Evolutionary conservation across 1,140 invertebrate species (phyloP).

Genomic region (Rhynchophorus ferrugineus): DNA sequence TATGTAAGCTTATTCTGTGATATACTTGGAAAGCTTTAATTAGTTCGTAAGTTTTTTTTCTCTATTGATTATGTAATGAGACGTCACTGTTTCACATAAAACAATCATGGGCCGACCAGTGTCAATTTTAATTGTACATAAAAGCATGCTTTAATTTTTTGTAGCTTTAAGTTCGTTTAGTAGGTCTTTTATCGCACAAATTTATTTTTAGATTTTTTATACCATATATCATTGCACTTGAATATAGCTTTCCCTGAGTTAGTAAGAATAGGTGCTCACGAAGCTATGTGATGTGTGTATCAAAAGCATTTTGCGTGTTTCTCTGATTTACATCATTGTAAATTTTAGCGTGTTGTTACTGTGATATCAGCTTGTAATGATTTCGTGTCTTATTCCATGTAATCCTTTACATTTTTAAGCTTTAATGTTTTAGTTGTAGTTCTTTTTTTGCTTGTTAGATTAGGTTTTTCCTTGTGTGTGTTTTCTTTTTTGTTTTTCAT

Average conservation of each 20-base stretch:
- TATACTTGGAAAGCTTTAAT: slow-evolving; percentile 21
- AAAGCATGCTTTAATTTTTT: slow-evolving; percentile 26
- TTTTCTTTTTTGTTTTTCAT: slow-evolving; percentile 11
- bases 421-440: not conserved
- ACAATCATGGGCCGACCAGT: slow-evolving; percentile 35
- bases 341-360: slow-evolving; percentile 29
- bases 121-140: slow-evolving; percentile 36
- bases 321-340: too few species aligned
- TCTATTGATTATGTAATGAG: too few species aligned
- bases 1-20: not conserved
- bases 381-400: slow-evolving; percentile 24
- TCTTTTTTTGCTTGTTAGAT: not conserved
- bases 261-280: slow-evolving; percentile 26
- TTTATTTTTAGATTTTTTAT: not conserved
- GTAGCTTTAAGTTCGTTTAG: slow-evolving; percentile 18
- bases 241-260: slow-evolving; percentile 25
- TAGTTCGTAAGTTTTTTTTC: slow-evolving; percentile 11
- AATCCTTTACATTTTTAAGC: slow-evolving; percentile 6
- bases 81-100: too few species aligned
- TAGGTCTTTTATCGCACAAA: slow-evolving; percentile 21
- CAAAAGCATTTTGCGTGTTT: slow-evolving; percentile 5
- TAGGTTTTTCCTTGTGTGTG: not conserved
- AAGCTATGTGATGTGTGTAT: slow-evolving; percentile 32
- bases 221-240: too few species aligned
- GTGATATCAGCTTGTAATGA: slow-evolving; percentile 37